These are phyloP conservation scores for Parapsyche elsis DNA, from an alignment of 1,140 invertebrate genomes.

Conservation along the genomic window DNA sequence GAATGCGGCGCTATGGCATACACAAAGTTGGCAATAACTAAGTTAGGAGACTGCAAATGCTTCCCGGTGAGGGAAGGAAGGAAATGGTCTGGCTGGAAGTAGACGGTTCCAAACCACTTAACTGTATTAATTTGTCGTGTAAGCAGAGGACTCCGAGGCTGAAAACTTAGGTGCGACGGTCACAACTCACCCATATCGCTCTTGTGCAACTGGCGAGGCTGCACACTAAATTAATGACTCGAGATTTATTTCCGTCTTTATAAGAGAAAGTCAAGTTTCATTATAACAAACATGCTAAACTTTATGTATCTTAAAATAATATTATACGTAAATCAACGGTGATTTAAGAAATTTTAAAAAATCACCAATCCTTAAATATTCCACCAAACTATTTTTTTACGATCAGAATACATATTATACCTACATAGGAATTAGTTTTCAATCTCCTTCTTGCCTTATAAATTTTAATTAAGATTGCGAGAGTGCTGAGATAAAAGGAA, in stretches of 20 bases:
- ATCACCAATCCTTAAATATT: too few species aligned
- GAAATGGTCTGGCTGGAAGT: conserved; percentile 9
- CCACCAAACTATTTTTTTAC: too few species aligned
- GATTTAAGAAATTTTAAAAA: too few species aligned
- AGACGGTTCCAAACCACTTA: conserved; percentile 46
- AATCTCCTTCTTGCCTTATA: not conserved
- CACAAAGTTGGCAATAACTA: conserved; percentile 35
- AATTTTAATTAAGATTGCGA: not conserved
- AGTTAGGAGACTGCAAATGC: conserved; percentile 26
- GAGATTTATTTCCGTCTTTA: not conserved
- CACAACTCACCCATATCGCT: conserved; percentile 33
- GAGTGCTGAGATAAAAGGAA: not conserved
- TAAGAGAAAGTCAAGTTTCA: not conserved
- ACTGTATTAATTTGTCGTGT: conserved; percentile 54
- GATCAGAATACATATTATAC: too few species aligned
- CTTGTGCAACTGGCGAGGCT: conserved; percentile 1
- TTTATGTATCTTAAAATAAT: too few species aligned
- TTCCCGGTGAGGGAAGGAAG: conserved; percentile 7
- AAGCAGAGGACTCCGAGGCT: conserved; percentile 34
- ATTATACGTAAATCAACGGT: too few species aligned
- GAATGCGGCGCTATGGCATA: not conserved
- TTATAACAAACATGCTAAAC: too few species aligned
- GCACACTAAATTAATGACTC: not conserved
- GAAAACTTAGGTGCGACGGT: conserved; percentile 20
- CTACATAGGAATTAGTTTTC: too few species aligned